Evolutionary conservation across 2,888 invertebrate species (phyloP), one percentile per base, ranked within the genome.

Genomic region (Agrotis clavis): DNA sequence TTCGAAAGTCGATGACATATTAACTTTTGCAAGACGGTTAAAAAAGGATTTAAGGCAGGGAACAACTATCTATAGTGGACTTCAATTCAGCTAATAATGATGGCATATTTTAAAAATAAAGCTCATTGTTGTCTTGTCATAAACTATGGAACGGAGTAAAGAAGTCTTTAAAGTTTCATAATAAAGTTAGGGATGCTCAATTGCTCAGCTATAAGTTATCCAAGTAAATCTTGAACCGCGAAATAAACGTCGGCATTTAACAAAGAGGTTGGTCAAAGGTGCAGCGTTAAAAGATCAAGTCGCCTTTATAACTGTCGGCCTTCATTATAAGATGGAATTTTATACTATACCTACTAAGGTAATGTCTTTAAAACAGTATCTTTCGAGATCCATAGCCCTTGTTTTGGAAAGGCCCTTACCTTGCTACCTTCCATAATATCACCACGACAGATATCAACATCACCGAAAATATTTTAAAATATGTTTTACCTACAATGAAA

Each of bases 281-380:
- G 62, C 80, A 75, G 56, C 60, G 47, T 25, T 18, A 25, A 77
- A 75, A 75, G 81, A 76, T 80, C 81, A 77, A 76, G 64, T 65
- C 48, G 9, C 21, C n/a, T 56, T 68, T 75, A 68, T 75, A 61
- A 63, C 60, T 54, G n/a, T 47, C 30, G 64, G 64, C 75, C 73
- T 79, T 79, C 66, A 73, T 79, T 76, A 66, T 64, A 79, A 53
- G 72, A 79, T 79, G 61, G 54, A 25, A 79, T 60, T 75, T 72
- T 59, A 75, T 56, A 54, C 57, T 53, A n/a, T 63, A 59, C 25
- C 13, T 59, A 57, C 51, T 50, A 51, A 47, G 68, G 57, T 59
- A 47, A 35, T 4, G 16, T 21, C n/a, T 25, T 68, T 76, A 57
- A 67, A 51, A 68, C 47, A 19, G 21, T 67, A 35, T 30, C n/a